These are phyloP conservation scores for Temnopleurus reevesii DNA, from an alignment of 53 echinoderm and acorn worm species.

Conservation along the genomic window DNA sequence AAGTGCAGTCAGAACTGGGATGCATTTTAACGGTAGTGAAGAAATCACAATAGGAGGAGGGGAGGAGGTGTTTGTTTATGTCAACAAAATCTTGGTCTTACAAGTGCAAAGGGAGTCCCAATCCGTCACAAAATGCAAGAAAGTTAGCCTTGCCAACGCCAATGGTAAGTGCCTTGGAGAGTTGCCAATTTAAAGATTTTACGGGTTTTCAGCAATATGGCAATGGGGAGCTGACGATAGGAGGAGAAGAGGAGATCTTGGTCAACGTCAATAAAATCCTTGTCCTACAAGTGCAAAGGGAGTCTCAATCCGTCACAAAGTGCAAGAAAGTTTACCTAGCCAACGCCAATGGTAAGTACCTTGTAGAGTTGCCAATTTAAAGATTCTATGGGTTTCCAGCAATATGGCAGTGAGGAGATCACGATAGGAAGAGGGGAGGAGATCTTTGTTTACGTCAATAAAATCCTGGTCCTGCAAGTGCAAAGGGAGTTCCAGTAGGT, in stretches of 20 bases:
- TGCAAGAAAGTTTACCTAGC: too few relatives aligned
- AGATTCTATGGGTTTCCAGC: too few relatives aligned
- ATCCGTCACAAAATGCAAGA: conserved; percentile 75
- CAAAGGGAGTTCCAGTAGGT: conserved; percentile 67
- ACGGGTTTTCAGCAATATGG: too few relatives aligned
- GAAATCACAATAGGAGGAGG: conserved; percentile 87
- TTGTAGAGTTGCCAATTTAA: too few relatives aligned
- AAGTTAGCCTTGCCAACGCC: conserved; percentile 69
- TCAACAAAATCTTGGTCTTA: conserved; percentile 80
- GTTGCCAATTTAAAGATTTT: too few relatives aligned
- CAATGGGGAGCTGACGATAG: too few relatives aligned
- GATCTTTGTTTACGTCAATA: conserved; percentile 89
- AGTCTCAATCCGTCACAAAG: too few relatives aligned
- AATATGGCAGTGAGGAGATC: conserved; percentile 78
- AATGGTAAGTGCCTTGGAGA: conserved; percentile 75
- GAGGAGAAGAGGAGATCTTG: too few relatives aligned
- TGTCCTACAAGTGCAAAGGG: too few relatives aligned
- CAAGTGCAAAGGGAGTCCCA: conserved; percentile 71
- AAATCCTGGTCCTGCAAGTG: conserved; percentile 76
- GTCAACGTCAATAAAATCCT: too few relatives aligned
- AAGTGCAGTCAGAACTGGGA: conserved; percentile 77
- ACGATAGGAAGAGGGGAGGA: conserved; percentile 93
- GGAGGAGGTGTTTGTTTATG: conserved; percentile 91
- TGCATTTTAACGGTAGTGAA: conserved; percentile 80
- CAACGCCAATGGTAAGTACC: too few relatives aligned